Evolutionary conservation across 2,113 vertebrate genomes (phyloP), one percentile per base, ranked within the genome.

Genomic region (Gila orcuttii): DNA sequence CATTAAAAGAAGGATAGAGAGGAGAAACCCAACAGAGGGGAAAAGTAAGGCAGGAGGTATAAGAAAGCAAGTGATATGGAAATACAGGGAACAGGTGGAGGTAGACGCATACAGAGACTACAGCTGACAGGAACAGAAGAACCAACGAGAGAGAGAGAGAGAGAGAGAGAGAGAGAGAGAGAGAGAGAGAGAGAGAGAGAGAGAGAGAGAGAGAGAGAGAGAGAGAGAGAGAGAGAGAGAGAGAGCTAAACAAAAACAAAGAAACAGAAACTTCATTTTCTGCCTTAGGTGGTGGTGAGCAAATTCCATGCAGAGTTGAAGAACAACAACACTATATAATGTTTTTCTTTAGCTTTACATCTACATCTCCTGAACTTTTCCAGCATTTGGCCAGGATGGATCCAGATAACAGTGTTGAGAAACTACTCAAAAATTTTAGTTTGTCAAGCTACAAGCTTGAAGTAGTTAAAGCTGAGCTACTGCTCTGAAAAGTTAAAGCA

Each of bases 261-360:
- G 15, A 75, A 17, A 59, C 50, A 75, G 31, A 84, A 52, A 79
- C 12, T 80, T 80, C n/a, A 62, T 80, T 80, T 79, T 80, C 57
- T 64, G 78, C 78, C 78, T 79, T 13, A 80, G 78, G 57, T 64
- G 59, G 12, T 42, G 36, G 62, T 42, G 36, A 80, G 64, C 36
- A 80, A 80, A 80, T 80, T 62, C n/a, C 57, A 80, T 62, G 21
- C 57, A 45, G 78, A 60, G 55, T 42, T 42, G 12, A 60, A 60
- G 55, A 59, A 42, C 42, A 42, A 59, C 52, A 60, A 79, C 52
- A 60, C 2, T 45, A 47, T 74, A 23, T 74, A 60, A 79, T 62
- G 31, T n/a, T 25, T 59, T 79, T 79, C 33, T 19, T 75, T 19
- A n/a, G 57, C 36, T 62, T 62, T 79, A 62, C 13, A 62, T 25